A percentile compares a stretch with the other conserved stretches of the same genome.
Conservation (phyloP, 2,113 vertebrate species). For the Stictonetta naevosa region DNA sequence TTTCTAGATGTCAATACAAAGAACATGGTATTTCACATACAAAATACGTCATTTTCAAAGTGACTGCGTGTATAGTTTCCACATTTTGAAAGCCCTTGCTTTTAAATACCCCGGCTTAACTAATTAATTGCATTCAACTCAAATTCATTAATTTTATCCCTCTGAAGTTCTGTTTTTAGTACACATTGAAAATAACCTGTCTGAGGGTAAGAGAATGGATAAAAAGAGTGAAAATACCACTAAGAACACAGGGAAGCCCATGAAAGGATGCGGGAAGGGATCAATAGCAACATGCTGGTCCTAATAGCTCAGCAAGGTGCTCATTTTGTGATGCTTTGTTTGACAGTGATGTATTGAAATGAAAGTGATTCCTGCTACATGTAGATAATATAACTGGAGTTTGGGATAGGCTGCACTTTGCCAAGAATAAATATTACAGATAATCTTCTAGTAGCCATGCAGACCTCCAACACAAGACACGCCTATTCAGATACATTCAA, state of each 20-base stretch:
- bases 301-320: neutral
- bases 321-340: neutral
- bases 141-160: neutral
- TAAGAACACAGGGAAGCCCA: neutral
- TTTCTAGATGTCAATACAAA: neutral
- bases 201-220: neutral
- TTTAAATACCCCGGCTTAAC: neutral
- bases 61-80: neutral
- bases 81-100: neutral
- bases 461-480: neutral
- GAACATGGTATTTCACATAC: neutral
- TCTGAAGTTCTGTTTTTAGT: neutral
- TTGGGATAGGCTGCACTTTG: neutral
- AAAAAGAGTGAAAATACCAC: neutral
- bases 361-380: neutral
- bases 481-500: neutral
- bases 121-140: neutral
- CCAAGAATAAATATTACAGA: neutral
- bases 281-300: neutral
- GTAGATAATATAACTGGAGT: neutral
- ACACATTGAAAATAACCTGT: neutral
- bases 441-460: neutral
- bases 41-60: neutral
- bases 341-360: neutral
- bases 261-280: neutral